Evolutionary conservation across 2,113 vertebrate species (phyloP), one percentile per base, ranked within the genome.

Genomic region (Zosterops pallidus): DNA sequence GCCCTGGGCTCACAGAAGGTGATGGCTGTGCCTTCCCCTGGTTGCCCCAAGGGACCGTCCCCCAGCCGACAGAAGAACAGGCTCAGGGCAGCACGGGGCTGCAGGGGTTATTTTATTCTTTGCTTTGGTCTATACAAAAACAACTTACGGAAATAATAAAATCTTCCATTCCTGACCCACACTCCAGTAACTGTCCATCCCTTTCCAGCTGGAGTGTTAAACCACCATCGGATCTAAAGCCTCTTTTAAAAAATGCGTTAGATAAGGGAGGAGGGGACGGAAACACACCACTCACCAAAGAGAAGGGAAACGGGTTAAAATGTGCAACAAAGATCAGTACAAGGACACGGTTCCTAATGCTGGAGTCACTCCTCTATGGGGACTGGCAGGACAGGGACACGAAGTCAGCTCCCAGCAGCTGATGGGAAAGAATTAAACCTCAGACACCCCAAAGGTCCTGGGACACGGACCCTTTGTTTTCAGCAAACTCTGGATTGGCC

Each of bases 51-150:
- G 22, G 59, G 50, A 33, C 53, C 6, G 0, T 33, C 80, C 70
- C 65, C 53, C 52, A 31, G 70, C 41, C 0, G 2, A 59, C 12
- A 47, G 26, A 95, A 92, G 84, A 96, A 96, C 15, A 83, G 72
- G 89, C 71, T 88, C 71, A 49, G 62, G 71, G 88, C 92, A 82
- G 49, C 64, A 17, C 56, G 1, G 87, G 94, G 92, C 94, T 95
- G 92, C 91, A 94, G 93, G 94, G 88, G 92, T 97, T 97, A 94
- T 97, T 98, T 98, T 98, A 98, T 98, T 96, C 90, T 97, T 97
- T 97, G 97, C 98, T 98, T 98, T 98, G 98, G 98, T 98, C 97
- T 97, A 98, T 98, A 98, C 98, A 98, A 98, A 98, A 98, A 97
- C 97, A 97, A 97, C 97, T 95, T 96, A 96, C 96, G 98, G 98